These are phyloP conservation scores for Fragum sueziense DNA, from an alignment of 2,888 invertebrate species.

Conservation along the genomic window DNA sequence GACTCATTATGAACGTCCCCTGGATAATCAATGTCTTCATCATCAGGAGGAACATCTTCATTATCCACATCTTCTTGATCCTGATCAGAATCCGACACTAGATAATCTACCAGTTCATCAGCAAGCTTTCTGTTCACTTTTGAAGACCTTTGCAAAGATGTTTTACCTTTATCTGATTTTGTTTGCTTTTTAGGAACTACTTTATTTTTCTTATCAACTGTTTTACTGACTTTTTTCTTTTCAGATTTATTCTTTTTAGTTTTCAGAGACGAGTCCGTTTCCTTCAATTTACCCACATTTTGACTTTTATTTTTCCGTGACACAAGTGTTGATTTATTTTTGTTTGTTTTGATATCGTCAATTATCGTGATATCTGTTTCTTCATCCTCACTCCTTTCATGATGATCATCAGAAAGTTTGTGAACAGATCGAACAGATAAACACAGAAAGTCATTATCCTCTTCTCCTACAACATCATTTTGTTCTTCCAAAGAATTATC, in stretches of 20 bases:
- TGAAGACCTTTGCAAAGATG: background rate
- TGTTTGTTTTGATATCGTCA: slow-evolving; percentile 26
- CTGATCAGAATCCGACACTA: background rate
- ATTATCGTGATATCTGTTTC: slow-evolving; percentile 39
- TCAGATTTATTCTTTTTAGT: slow-evolving; percentile 13
- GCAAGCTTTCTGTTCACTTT: slow-evolving; percentile 2
- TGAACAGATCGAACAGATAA: slow-evolving; percentile 16
- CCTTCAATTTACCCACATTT: background rate
- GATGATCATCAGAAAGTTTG: background rate
- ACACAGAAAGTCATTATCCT: slow-evolving; percentile 30
- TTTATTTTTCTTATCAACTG: background rate
- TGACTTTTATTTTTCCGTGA: background rate
- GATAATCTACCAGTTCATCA: slow-evolving; percentile 6
- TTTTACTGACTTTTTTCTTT: slow-evolving; percentile 12
- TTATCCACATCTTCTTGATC: background rate
- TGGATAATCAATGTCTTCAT: background rate
- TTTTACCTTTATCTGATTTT: background rate
- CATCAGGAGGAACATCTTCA: background rate
- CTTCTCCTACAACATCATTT: too few species aligned
- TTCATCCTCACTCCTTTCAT: slow-evolving; percentile 13
- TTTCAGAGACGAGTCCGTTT: background rate
- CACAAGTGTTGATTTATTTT: background rate
- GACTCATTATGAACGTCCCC: background rate
- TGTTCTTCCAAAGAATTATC: too few species aligned
- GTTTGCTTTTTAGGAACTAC: slow-evolving; percentile 17